Base-by-base conservation (phyloP, 2,797 vertebrate species). In the Selene dorsalis region DNA sequence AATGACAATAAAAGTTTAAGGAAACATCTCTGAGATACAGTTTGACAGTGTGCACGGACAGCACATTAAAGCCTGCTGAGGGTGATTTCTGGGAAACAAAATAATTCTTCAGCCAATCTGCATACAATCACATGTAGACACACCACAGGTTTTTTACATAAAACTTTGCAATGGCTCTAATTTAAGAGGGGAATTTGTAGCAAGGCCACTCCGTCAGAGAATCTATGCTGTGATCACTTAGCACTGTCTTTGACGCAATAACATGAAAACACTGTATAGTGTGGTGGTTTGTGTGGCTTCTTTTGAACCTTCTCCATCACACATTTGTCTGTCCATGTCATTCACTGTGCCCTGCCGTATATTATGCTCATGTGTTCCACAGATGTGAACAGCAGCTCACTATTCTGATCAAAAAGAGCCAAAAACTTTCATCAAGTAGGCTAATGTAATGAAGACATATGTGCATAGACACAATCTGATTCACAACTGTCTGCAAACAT, bases 301-400 rank as follows among this genome's bases (percentile, higher is more conserved):
- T 76, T 83, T 86, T 82, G 61, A 83, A 84, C 67, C 61, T 67
- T 79, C 69, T 84, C 69, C 83, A 78, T 90, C 85, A 76, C 90
- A 86, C 68, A 71, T 82, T 75, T 82, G 77, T 80, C 81, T 69
- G 81, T 61, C 53, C 45, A 62, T 62, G 82, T 84, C 75, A 55
- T 76, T 53, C 18, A 77, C 64, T 85, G 78, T 82, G 65, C 85
- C 73, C 76, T 83, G 71, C 81, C 55, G 82, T 70, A 68, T 57
- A 73, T 87, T 73, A 50, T 53, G 58, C 57, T 86, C 89, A 89
- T 91, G 81, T 92, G 85, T 28, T 73, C 3, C 24, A 67, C 92
- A 92, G 84, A 87, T 92, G 89, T 80, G 62, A 70, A 39, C 69
- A 52, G 60, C 22, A 6, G 45, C 65, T 69, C 0, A 1, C 53